A percentile compares a stretch with the other conserved stretches of the same genome.
phyloP scores from a whole-genome alignment of 2,797 vertebrate genomes.

The Coccyzus lansbergi region DNA sequence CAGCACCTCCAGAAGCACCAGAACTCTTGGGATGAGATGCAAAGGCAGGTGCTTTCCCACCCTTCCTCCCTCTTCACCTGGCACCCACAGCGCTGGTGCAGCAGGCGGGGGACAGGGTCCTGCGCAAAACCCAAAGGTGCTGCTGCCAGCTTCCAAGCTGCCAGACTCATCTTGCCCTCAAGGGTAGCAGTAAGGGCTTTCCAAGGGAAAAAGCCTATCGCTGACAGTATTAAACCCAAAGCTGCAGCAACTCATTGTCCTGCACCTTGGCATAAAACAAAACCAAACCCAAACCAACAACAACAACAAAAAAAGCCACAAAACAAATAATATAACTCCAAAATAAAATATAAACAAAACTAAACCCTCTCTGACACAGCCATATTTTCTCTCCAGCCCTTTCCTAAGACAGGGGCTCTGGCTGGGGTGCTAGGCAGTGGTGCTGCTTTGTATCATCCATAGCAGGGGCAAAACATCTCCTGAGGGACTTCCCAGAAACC shows the following conservation, averaged over 20 bases:
- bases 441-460: background rate
- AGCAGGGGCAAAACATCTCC: background rate
- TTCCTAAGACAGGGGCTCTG: background rate
- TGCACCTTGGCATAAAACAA: no score
- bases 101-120: accelerated
- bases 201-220: no score
- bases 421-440: no score
- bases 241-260: no score
- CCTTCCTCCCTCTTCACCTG: no score
- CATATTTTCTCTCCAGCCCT: no score
- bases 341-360: background rate
- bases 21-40: background rate
- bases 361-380: no score
- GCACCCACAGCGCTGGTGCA: background rate
- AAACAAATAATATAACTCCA: no score
- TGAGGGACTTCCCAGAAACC: background rate
- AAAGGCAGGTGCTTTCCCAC: background rate
- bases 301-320: background rate
- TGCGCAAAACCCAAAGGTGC: background rate
- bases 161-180: background rate
- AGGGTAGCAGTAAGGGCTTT: accelerated
- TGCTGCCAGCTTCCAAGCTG: background rate
- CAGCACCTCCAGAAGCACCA: background rate
- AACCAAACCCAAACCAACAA: no score
- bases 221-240: background rate